Percentiles rank a stretch among this genome's conserved stretches.
phyloP scores from a whole-genome alignment of 64 coral and sea anemone genomes.

The Montipora cactus region DNA sequence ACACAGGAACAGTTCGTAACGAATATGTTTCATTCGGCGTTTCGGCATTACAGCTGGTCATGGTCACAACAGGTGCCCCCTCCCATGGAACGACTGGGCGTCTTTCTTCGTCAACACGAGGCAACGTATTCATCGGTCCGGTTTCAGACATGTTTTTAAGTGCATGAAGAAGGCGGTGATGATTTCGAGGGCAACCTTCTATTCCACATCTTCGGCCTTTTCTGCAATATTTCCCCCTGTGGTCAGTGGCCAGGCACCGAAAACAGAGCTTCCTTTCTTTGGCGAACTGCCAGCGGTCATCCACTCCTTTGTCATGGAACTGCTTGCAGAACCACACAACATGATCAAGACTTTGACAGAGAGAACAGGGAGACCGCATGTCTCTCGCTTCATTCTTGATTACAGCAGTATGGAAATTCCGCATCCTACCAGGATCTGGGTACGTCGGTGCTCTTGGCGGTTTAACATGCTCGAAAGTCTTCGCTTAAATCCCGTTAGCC shows the following conservation, averaged over 20 bases:
- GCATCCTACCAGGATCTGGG: background rate
- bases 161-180: constrained; percentile 33
- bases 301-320: background rate
- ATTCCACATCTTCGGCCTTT: constrained; percentile 20
- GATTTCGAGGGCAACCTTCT: constrained; percentile 31
- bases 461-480: background rate
- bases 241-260: constrained; percentile 39
- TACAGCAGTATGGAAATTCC: background rate
- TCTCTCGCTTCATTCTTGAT: background rate
- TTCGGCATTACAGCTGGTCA: too few relatives aligned
- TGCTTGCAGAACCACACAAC: constrained; percentile 17
- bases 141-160: too few relatives aligned
- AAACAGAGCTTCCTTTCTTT: constrained; percentile 56
- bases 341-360: background rate
- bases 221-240: background rate
- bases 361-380: background rate
- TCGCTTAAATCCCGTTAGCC: background rate
- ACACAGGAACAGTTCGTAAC: too few relatives aligned
- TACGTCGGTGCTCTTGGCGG: background rate
- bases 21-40: too few relatives aligned
- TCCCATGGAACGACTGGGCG: too few relatives aligned
- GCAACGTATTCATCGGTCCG: too few relatives aligned
- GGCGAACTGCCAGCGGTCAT: constrained; percentile 47
- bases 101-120: too few relatives aligned
- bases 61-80: too few relatives aligned